These are phyloP conservation scores for Bombyx huttoni DNA, from an alignment of 2,888 invertebrate species.

Conservation along the genomic window DNA sequence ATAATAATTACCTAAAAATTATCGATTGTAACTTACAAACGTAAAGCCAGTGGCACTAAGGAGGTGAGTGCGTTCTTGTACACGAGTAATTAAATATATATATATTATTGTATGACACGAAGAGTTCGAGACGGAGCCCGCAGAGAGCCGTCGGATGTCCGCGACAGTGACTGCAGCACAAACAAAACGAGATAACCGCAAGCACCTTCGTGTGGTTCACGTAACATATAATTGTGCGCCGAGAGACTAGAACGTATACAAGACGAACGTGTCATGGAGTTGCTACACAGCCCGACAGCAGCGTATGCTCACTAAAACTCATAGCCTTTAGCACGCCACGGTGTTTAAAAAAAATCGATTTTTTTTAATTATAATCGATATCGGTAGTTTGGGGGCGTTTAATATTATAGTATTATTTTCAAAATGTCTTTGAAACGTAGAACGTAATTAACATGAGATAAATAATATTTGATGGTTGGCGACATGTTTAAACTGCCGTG, in stretches of 20 bases:
- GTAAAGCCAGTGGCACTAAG: constrained; percentile 64
- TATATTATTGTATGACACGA: constrained; percentile 48
- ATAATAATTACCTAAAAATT: constrained; percentile 19
- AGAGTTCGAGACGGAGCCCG: constrained; percentile 41
- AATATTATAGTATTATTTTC: too few relatives aligned
- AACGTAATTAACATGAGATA: too few relatives aligned
- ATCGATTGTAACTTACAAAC: constrained; percentile 40
- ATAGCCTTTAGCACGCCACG: too few relatives aligned
- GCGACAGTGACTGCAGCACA: constrained; percentile 40
- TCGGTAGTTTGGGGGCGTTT: too few relatives aligned
- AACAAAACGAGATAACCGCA: constrained; percentile 58
- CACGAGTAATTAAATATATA: constrained; percentile 36
- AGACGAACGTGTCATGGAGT: constrained; percentile 51
- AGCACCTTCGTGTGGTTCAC: constrained; percentile 55
- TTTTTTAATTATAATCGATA: too few relatives aligned
- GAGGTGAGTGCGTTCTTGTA: constrained; percentile 44
- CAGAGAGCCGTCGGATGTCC: constrained; percentile 31
- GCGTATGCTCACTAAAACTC: too few relatives aligned
- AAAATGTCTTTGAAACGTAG: too few relatives aligned
- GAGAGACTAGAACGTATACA: constrained; percentile 62
- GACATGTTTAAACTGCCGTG: neutral
- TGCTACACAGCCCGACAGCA: constrained; percentile 16
- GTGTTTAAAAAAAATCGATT: too few relatives aligned
- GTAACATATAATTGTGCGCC: constrained; percentile 47
- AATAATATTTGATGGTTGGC: too few relatives aligned